Percentiles rank a stretch among this genome's conserved stretches.
phyloP scores from a whole-genome alignment of 2,797 vertebrate species.

The Sebastes melanostomus region DNA sequence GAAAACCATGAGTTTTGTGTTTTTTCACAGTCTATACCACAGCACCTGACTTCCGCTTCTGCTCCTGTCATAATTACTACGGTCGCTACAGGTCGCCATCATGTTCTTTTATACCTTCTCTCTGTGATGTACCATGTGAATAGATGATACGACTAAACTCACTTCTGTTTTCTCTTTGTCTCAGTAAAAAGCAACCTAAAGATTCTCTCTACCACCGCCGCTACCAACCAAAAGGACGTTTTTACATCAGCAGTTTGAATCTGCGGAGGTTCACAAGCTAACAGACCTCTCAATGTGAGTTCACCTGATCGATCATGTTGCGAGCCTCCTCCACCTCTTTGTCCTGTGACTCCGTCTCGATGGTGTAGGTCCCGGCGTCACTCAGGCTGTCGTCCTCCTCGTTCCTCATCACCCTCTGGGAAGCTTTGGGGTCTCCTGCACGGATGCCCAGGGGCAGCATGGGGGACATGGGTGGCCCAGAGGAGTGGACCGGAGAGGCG shows the following conservation, averaged over 20 bases:
- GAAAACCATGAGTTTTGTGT: too few relatives aligned
- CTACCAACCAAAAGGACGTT: neutral
- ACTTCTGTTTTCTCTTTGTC: neutral
- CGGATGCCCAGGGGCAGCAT: constrained; percentile 21
- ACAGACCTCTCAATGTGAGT: too few relatives aligned
- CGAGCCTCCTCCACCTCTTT: constrained; percentile 94
- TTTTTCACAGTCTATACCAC: too few relatives aligned
- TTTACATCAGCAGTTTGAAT: neutral
- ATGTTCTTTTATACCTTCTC: rapidly evolving
- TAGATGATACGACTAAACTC: too few relatives aligned
- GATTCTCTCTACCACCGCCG: neutral
- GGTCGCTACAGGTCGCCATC: too few relatives aligned
- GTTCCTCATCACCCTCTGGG: constrained; percentile 71
- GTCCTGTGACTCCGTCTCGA: constrained; percentile 93
- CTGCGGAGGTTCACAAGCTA: too few relatives aligned
- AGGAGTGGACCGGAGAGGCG: constrained; percentile 32
- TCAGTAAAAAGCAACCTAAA: neutral
- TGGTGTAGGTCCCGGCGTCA: constrained; percentile 96
- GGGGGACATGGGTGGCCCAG: constrained; percentile 13
- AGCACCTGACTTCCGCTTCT: too few relatives aligned
- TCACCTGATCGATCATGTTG: constrained; percentile 96
- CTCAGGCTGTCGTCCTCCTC: constrained; percentile 96
- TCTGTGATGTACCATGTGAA: too few relatives aligned
- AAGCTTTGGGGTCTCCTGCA: constrained; percentile 67
- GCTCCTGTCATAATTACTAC: too few relatives aligned